Evolutionary conservation across 2,797 vertebrate genomes (phyloP).

Genomic region (Tenualosa thibaudeaui): DNA sequence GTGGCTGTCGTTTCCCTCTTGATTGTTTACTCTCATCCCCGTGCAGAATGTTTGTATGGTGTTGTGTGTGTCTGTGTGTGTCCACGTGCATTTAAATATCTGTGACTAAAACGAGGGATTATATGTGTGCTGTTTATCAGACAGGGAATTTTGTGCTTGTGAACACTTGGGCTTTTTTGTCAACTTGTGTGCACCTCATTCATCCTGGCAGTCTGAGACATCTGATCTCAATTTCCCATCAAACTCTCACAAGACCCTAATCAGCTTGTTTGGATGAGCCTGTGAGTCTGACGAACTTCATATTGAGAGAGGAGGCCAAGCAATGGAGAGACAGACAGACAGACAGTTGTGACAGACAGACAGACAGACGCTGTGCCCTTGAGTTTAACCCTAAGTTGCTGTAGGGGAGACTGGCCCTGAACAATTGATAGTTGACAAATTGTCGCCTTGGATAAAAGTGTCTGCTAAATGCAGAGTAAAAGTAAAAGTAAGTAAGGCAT

Average conservation of each 20-base stretch:
- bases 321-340: not conserved
- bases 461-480: too few species aligned
- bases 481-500: too few species aligned
- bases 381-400: too few species aligned
- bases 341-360: not conserved
- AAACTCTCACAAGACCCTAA: constrained; percentile 24
- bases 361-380: too few species aligned
- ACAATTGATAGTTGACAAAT: too few species aligned
- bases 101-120: not conserved
- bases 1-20: not conserved
- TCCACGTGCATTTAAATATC: not conserved
- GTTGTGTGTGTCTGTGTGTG: not conserved
- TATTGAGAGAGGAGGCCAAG: not conserved
- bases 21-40: not conserved
- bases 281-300: not conserved
- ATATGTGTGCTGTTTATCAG: not conserved
- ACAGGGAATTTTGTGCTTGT: not conserved
- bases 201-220: not conserved
- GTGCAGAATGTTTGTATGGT: not conserved
- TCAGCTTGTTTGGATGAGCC: not conserved
- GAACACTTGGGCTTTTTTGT: not conserved
- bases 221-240: constrained; percentile 24
- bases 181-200: not conserved
- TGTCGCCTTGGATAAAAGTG: too few species aligned
- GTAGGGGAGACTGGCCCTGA: too few species aligned